Base-by-base conservation (phyloP, 2,888 invertebrate species). In the Agriopis marginaria region DNA sequence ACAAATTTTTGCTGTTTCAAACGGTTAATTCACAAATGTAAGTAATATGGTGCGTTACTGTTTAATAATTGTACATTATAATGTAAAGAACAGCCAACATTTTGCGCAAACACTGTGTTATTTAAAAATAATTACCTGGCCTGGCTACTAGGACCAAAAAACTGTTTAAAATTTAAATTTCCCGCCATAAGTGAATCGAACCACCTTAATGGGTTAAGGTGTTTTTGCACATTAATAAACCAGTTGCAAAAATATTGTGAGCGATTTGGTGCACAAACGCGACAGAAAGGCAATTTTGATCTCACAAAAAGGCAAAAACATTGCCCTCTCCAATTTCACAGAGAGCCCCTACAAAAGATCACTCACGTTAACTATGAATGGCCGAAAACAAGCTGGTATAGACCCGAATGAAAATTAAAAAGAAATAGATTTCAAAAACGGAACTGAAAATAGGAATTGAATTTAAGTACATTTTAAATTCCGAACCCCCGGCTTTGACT, bases 381-480 rank as follows among this genome's bases (percentile, higher is more conserved):
- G 89, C 82, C 87, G 87, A 90, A 91, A 89, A 92, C 90, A 89
- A 89, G 85, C 88, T 81, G 82, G 84, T 74, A 86, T 86, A 86
- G 86, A 85, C 86, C 86, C 89, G 88, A 89, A 90, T 90, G 85
- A 84, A 89, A 92, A 92, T 91, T 89, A 89, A 92, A 90, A 92
- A 89, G 87, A 88, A 90, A 90, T 89, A 86, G 88, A 87, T 87
- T 86, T 82, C 80, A 82, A 83, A 88, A 86, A 88, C 89, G 89
- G 86, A 75, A 74, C 86, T 87, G 90, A 91, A 91, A 91, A 89
- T 85, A 87, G 85, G 90, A 92, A 93, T 93, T 90, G 91, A 91
- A 93, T 93, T 93, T 92, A 92, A 94, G 93, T 90, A 92, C 90
- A 91, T 92, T 93, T 92, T 89, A 92, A 93, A 90, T 89, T 90